These are phyloP conservation scores for Amphiprion clarkii DNA, from an alignment of 2,797 vertebrate genomes.

Conservation along the genomic window DNA sequence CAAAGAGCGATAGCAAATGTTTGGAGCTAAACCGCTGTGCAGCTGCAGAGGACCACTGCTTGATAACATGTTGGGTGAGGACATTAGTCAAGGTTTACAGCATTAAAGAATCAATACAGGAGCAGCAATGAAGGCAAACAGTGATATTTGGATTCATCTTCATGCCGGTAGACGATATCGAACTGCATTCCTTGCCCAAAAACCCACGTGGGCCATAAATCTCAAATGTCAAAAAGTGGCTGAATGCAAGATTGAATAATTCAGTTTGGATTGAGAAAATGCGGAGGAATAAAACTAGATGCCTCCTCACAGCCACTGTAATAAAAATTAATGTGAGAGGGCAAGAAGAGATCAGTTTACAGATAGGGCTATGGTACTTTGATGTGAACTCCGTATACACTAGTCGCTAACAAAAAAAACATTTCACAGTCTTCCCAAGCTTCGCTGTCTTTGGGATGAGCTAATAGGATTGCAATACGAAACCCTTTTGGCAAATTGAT, in stretches of 20 bases:
- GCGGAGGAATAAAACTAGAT: slow-evolving; percentile 37
- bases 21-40: slow-evolving; percentile 59
- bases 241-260: slow-evolving; percentile 72
- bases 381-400: slow-evolving; percentile 51
- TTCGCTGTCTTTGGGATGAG: slow-evolving; percentile 53
- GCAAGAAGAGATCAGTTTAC: slow-evolving; percentile 41
- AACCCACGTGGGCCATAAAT: slow-evolving; percentile 74
- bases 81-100: slow-evolving; percentile 84
- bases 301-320: slow-evolving; percentile 28
- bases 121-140: slow-evolving; percentile 73
- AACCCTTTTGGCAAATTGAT: slow-evolving; percentile 65
- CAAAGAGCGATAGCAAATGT: slow-evolving; percentile 62
- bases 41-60: slow-evolving; percentile 56
- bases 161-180: slow-evolving; percentile 72
- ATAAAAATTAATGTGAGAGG: slow-evolving; percentile 43
- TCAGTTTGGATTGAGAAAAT: slow-evolving; percentile 66
- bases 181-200: slow-evolving; percentile 69
- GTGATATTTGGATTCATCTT: slow-evolving; percentile 82
- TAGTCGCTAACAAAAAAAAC: slow-evolving; percentile 43
- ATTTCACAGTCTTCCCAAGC: slow-evolving; percentile 49
- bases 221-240: slow-evolving; percentile 76
- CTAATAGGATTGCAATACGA: slow-evolving; percentile 65
- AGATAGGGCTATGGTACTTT: slow-evolving; percentile 45
- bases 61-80: slow-evolving; percentile 70
- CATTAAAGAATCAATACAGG: slow-evolving; percentile 79